Evolutionary conservation across 92 coral and sea anemone genomes (phyloP).

Genomic region (Phenganax subtilis): DNA sequence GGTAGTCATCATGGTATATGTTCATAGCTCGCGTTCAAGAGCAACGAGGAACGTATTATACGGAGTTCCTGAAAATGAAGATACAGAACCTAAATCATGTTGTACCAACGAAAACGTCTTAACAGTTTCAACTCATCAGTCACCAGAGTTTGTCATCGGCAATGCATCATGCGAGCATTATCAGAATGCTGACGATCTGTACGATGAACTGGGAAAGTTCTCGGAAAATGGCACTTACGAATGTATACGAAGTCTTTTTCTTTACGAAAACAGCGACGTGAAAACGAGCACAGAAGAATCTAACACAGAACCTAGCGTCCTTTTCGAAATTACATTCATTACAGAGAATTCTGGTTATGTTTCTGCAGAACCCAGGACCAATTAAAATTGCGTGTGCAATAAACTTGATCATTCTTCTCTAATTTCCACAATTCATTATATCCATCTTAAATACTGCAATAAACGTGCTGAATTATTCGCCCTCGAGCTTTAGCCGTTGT

Average conservation of each 20-base stretch:
- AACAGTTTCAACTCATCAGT: neutral
- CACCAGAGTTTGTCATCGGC: slow-evolving; percentile 7
- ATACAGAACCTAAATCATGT: neutral
- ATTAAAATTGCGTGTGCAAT: neutral
- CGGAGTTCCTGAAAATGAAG: slow-evolving; percentile 14
- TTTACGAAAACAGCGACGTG: neutral
- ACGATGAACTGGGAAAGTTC: slow-evolving; percentile 2
- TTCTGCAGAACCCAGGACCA: neutral
- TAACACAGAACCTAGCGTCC: neutral
- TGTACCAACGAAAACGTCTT: neutral
- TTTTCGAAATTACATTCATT: neutral
- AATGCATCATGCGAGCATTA: neutral
- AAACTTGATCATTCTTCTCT: neutral
- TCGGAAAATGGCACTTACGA: slow-evolving; percentile 15
- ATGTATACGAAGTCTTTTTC: slow-evolving; percentile 18
- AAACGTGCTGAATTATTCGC: no score
- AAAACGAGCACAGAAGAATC: neutral
- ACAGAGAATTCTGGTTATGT: slow-evolving; percentile 17
- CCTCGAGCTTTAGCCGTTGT: no score
- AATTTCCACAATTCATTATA: neutral
- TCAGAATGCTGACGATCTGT: slow-evolving; percentile 24
- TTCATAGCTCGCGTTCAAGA: slow-evolving; percentile 16
- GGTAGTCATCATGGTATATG: neutral
- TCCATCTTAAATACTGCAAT: no score
- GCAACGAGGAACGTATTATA: slow-evolving; percentile 28